Conservation (phyloP, 1,140 invertebrate species). For the Colletes latitarsis region DNA sequence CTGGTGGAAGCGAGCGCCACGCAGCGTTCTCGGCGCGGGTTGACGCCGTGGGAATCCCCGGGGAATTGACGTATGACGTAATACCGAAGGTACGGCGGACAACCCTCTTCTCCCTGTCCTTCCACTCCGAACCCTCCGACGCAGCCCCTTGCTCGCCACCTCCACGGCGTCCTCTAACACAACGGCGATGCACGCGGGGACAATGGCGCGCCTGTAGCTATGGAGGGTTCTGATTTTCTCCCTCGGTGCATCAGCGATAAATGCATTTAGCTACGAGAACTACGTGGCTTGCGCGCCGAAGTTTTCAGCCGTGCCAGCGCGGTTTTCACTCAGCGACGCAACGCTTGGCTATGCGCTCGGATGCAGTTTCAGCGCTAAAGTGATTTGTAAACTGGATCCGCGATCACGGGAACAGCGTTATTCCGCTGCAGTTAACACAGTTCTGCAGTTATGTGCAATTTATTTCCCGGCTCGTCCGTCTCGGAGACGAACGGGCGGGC, state of each 20-base stretch:
- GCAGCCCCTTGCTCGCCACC: constrained; percentile 57
- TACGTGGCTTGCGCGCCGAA: constrained; percentile 61
- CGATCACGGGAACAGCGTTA: constrained; percentile 73
- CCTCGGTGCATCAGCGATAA: constrained; percentile 70
- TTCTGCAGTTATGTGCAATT: constrained; percentile 70
- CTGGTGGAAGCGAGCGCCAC: constrained; percentile 17
- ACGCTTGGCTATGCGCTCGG: constrained; percentile 39
- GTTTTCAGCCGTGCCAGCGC: constrained; percentile 18
- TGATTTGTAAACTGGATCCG: constrained; percentile 74
- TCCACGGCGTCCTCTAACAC: constrained; percentile 41
- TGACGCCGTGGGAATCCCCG: constrained; percentile 67
- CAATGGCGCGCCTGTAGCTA: constrained; percentile 29
- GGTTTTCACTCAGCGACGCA: constrained; percentile 1
- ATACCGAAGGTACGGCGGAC: constrained; percentile 58
- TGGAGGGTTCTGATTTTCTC: constrained; percentile 56
- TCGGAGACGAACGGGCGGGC: constrained; percentile 7
- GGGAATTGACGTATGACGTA: constrained; percentile 70
- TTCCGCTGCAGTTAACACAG: constrained; percentile 77
- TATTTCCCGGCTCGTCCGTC: constrained; percentile 46
- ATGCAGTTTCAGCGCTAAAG: constrained; percentile 71
- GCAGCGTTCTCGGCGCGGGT: constrained; percentile 42
- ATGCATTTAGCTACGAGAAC: constrained; percentile 71
- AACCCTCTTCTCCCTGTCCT: constrained; percentile 35
- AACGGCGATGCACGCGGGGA: constrained; percentile 41
- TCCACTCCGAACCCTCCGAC: constrained; percentile 39